Base-by-base conservation (phyloP, 1,140 invertebrate species). In the Drosophila asahinai region DNA sequence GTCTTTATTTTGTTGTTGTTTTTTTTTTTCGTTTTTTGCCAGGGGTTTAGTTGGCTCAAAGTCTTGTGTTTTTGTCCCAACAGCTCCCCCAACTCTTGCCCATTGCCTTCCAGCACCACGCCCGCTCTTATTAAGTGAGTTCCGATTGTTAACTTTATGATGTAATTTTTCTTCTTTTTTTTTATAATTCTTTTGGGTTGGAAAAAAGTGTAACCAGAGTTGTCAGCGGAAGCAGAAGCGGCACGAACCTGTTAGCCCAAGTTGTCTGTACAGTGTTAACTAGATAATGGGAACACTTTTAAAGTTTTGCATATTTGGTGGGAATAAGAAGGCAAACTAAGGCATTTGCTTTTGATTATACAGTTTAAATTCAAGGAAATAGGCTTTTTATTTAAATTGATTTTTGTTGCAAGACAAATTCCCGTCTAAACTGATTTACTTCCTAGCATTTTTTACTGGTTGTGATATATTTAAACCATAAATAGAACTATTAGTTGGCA, bases 71-170 rank as follows among this genome's bases (percentile, higher is more conserved):
- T 38, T 60, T 59, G 52, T 73, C 54, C 67, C 38, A 66, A 66
- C 22, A 30, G 25, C 51, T 43, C 68, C 15, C 17, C 64, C 60
- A 15, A 38, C 19, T 38, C 11, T 19, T 40, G 0, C 61, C 63
- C 67, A 54, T 54, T 27, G 25, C 45, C 45, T 17, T 66, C n/a
- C 30, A 33, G 38, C 30, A 48, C 36, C 64, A 47, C 54, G 30
- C 70, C 43, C 66, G 52, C 70, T 43, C 67, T 49, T 51, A 73
- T 61, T 73, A 71, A 71, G 67, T 61, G 55, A 73, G 67, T 73
- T 73, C 70, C 70, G 70, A 73, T 73, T 73, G 70, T 73, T 73
- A 73, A 73, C 70, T 73, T 73, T 73, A 73, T 73, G 70, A 73
- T 73, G 70, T 73, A 73, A 73, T 73, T 72, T 73, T 72, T 73